These are phyloP conservation scores for Anoura caudifer DNA, from an alignment of 2,113 vertebrate genomes.

Conservation along the genomic window DNA sequence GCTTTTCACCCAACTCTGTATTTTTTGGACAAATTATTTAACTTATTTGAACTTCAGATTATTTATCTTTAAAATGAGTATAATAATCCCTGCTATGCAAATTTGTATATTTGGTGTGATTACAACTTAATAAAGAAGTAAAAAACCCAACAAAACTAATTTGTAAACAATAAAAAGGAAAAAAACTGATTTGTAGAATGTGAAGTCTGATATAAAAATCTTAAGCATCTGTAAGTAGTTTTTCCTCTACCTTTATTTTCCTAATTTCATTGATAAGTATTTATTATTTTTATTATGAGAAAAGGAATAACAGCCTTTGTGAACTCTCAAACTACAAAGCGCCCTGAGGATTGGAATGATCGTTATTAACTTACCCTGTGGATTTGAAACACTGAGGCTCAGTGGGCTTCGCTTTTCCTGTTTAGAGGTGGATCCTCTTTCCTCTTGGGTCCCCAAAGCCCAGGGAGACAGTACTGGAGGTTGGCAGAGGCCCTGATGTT, in stretches of 20 bases:
- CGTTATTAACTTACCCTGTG: background rate
- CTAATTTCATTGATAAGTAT: background rate
- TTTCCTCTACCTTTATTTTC: slow-evolving; percentile 6
- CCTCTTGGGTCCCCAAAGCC: background rate
- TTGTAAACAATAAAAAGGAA: background rate
- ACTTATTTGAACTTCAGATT: background rate
- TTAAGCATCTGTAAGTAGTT: background rate
- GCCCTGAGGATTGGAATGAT: background rate
- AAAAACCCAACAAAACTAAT: background rate
- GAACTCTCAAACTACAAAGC: background rate
- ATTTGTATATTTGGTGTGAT: slow-evolving; percentile 6
- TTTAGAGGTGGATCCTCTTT: background rate
- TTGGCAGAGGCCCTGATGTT: background rate
- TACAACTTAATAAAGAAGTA: background rate
- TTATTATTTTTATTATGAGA: slow-evolving; percentile 32
- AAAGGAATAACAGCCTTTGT: background rate
- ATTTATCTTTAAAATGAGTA: background rate
- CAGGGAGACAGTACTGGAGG: background rate
- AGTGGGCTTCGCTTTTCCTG: background rate
- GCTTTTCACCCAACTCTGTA: background rate
- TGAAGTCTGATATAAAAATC: background rate
- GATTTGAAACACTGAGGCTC: background rate
- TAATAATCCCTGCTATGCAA: background rate
- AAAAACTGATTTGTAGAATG: background rate
- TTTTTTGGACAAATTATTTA: background rate